A percentile compares a stretch with the other conserved stretches of the same genome.
These are phyloP conservation scores for Drosophila mayaguana DNA, from an alignment of 2,888 invertebrate species.

Conservation along the genomic window DNA sequence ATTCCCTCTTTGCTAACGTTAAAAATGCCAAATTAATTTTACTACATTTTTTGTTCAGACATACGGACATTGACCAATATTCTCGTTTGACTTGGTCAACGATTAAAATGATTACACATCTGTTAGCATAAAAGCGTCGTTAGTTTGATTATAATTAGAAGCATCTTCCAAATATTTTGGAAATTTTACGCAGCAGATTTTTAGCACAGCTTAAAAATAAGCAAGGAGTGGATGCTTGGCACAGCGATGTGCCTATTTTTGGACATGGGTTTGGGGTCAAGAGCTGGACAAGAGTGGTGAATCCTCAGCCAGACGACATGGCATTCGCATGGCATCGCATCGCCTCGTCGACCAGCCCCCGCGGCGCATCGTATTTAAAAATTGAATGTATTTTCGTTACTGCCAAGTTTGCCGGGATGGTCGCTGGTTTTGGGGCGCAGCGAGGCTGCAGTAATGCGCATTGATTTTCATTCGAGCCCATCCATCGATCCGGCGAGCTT, in stretches of 20 bases:
- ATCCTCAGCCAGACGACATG: constrained; percentile 27
- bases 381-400: constrained; percentile 70
- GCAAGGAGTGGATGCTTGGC: neutral
- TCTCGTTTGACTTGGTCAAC: neutral
- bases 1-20: too few species aligned
- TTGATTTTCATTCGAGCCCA: constrained; percentile 71
- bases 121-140: neutral
- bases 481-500: constrained; percentile 39
- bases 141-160: constrained; percentile 9
- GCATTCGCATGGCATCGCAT: constrained; percentile 8
- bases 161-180: constrained; percentile 5
- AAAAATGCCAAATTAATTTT: too few species aligned
- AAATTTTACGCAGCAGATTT: constrained; percentile 26
- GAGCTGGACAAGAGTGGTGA: constrained; percentile 19
- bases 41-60: neutral
- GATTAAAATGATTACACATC: neutral
- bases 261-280: constrained; percentile 32
- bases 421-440: constrained; percentile 56
- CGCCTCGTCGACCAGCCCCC: constrained; percentile 22
- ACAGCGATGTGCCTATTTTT: constrained; percentile 14
- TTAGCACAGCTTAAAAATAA: constrained; percentile 54
- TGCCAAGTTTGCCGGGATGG: constrained; percentile 34
- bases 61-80: neutral
- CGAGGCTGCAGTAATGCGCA: constrained; percentile 80
- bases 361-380: constrained; percentile 62